Evolutionary conservation across 2,797 vertebrate species (phyloP), one percentile per base, ranked within the genome.

Genomic region (Characodon lateralis): DNA sequence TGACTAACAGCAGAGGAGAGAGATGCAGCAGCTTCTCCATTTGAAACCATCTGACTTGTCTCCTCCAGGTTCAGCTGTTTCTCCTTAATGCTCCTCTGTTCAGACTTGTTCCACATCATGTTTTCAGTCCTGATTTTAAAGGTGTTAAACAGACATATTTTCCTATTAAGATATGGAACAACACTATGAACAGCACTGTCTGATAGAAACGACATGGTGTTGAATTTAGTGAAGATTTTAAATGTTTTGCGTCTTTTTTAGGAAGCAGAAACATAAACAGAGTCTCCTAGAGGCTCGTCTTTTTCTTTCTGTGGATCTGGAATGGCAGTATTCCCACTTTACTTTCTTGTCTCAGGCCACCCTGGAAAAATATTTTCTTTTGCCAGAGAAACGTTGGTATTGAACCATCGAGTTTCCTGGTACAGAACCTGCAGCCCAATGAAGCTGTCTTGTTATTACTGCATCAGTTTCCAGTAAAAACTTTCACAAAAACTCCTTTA

Each of bases 361-460:
- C 82, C 85, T 87, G 85, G 83, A 73, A 92, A 94, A 92, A 91
- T 81, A 85, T 81, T 88, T 89, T 69, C 78, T 69, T 78, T 77
- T 81, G 77, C 76, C 75, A 77, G 75, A 89, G 89, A 93, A 94
- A 92, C 88, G 76, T 88, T 89, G 87, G 87, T 93, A 91, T 78
- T 91, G 89, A 94, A 93, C 90, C 93, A 91, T 93, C 89, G 92
- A 89, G 83, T 83, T 71, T 78, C 53, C 80, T 41, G 48, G 83
- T 87, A 66, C 88, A 90, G 78, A 77, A 72, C 61, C 31, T 0
- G 48, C 70, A 18, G 72, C 82, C 75, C 84, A 51, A 75, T 6
- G 65, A 78, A 16, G 79, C 71, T 71, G 72, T 56, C 50, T 53
- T 5, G 5, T 72, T 58, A 76, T 59, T 6, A 0, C 50, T 24